Base-by-base conservation (phyloP, 2,797 vertebrate genomes). In the Sandelia bainsii region DNA sequence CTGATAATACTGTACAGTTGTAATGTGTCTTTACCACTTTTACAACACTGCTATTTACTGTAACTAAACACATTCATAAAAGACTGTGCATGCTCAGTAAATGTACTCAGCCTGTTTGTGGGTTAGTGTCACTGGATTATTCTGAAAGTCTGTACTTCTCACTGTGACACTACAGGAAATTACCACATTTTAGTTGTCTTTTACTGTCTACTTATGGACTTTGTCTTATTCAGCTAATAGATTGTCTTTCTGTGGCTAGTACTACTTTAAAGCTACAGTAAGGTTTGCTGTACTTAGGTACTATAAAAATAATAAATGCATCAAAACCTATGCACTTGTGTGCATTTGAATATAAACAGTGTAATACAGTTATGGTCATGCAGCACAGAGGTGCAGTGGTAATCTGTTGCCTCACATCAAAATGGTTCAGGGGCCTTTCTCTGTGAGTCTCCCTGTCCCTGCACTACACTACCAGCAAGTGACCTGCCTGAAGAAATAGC, bases 11-110 rank as follows among this genome's bases (percentile, higher is more conserved):
- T 34, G 5, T 50, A 37, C 50, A 63, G 50, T 12, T 67, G 13
- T 40, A 67, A 76, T 49, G 12, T 68, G 52, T 75, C 45, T 50
- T 63, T 50, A 59, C 56, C 59, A 58, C 46, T 63, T 60, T 54
- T 73, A 40, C 48, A 75, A 68, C 20, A 62, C 25, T 72, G 17
- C 57, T 69, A 16, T 56, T 73, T 5, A 8, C 17, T 8, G 17
- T 9, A 51, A 58, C n/a, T 40, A 37, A 57, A 51, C 77, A 46
- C 64, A 52, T 52, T 37, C 60, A 59, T 61, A 20, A 37, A 37
- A 22, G 14, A 45, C 23, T 62, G 49, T 76, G 79, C 79, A 86
- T 80, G 84, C 62, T 77, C 19, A 73, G 44, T 60, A 46, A 37
- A 62, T 72, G 32, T 57, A 40, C 39, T 57, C 65, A 52, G 54